Conservation (phyloP, 2,888 invertebrate species). For the Rhagophthalmus giganteus region DNA sequence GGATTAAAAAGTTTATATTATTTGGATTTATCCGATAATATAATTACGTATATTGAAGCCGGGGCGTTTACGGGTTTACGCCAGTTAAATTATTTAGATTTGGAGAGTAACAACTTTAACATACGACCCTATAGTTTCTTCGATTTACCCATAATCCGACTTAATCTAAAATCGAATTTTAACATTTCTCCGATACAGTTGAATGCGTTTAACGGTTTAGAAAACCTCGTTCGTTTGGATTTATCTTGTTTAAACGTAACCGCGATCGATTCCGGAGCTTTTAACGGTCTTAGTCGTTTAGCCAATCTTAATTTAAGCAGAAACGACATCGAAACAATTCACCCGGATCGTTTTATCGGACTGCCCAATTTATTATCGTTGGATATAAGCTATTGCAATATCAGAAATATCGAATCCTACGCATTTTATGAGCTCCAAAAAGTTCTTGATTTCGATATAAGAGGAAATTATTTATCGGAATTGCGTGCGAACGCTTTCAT, state of each 20-base stretch:
- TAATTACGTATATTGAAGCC: neutral
- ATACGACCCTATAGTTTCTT: neutral
- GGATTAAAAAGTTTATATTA: neutral
- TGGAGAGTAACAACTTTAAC: neutral
- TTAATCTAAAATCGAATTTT: neutral
- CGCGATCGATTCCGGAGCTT: neutral
- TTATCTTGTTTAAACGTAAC: neutral
- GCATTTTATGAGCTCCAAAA: neutral
- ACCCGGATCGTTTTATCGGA: neutral
- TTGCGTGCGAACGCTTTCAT: neutral
- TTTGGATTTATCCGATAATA: neutral
- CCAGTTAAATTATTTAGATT: neutral
- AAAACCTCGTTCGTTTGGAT: neutral
- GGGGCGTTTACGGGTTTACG: neutral
- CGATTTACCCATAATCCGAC: neutral
- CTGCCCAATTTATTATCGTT: slow-evolving; percentile 5
- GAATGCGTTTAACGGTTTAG: neutral
- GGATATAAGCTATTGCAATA: slow-evolving; percentile 8
- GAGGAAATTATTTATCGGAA: neutral
- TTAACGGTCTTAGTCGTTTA: slow-evolving; percentile 2
- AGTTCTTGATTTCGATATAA: neutral
- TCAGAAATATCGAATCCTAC: neutral
- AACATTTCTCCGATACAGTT: neutral
- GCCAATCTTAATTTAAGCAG: slow-evolving; percentile 2
- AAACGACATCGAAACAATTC: slow-evolving; percentile 9